Evolutionary conservation across 2,888 invertebrate genomes (phyloP).

Genomic region (Iselma pallidipennis): DNA sequence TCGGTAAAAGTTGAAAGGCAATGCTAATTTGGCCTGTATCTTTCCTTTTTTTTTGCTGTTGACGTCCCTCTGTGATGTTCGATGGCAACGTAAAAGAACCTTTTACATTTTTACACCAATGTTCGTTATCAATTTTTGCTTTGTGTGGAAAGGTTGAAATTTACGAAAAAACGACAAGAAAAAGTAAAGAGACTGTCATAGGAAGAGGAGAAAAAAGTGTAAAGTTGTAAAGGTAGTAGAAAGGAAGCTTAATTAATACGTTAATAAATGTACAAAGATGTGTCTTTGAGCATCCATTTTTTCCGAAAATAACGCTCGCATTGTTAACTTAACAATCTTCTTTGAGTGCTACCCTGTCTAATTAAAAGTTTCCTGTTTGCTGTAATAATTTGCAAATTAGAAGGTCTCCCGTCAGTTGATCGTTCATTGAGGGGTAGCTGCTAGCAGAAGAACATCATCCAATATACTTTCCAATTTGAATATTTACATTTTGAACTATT

Average conservation of each 20-base stretch:
- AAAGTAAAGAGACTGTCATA: background rate
- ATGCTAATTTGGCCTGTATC: slow-evolving; percentile 14
- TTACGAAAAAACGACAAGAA: slow-evolving; percentile 1
- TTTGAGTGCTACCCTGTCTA: slow-evolving; percentile 14
- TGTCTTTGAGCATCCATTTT: slow-evolving; percentile 36
- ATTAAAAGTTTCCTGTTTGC: slow-evolving; percentile 20
- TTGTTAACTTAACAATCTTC: slow-evolving; percentile 19
- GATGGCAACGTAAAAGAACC: background rate
- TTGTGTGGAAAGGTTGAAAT: slow-evolving; percentile 16
- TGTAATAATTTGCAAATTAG: slow-evolving; percentile 11
- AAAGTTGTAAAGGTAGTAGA: slow-evolving; percentile 11
- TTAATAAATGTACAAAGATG: slow-evolving; percentile 37
- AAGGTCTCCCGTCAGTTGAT: background rate
- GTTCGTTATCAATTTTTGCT: slow-evolving; percentile 22
- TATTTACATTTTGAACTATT: background rate
- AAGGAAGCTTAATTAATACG: slow-evolving; percentile 34
- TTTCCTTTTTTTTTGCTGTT: slow-evolving; percentile 1
- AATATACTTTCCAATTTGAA: background rate
- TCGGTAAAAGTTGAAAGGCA: slow-evolving; percentile 7
- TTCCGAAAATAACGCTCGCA: slow-evolving; percentile 9
- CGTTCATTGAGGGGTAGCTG: background rate
- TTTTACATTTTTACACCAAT: background rate
- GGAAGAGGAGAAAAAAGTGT: background rate
- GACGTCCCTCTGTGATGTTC: background rate
- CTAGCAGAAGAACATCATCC: no score